phyloP scores from a whole-genome alignment of 2,888 invertebrate species.

The Trisateles emortualis region DNA sequence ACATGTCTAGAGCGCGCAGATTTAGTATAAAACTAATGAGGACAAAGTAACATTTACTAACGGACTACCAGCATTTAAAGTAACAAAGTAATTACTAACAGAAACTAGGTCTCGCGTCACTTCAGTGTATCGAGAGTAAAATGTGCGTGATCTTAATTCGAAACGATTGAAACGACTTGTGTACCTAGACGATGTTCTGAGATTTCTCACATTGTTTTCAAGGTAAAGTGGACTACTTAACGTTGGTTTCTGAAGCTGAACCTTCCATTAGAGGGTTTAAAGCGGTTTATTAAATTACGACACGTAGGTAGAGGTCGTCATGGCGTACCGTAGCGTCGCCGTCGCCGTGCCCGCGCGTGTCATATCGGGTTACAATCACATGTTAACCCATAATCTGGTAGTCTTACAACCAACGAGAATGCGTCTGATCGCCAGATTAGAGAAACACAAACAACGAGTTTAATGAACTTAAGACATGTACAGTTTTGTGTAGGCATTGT shows the following conservation, averaged over 20 bases:
- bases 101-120: conserved; percentile 44
- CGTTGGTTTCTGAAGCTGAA: conserved; percentile 48
- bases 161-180: conserved; percentile 31
- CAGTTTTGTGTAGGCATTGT: conserved; percentile 12
- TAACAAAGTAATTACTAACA: conserved; percentile 43
- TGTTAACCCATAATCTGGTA: conserved; percentile 50
- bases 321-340: conserved; percentile 21
- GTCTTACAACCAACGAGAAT: conserved; percentile 49
- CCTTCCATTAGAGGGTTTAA: conserved; percentile 64
- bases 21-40: conserved; percentile 39
- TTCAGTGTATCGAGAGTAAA: conserved; percentile 37
- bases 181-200: conserved; percentile 24
- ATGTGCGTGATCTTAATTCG: conserved; percentile 46
- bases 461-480: conserved; percentile 23
- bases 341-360: conserved; percentile 46
- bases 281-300: conserved; percentile 66
- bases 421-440: conserved; percentile 47
- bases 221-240: conserved; percentile 22
- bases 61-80: conserved; percentile 38
- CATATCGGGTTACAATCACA: conserved; percentile 58
- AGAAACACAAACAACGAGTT: conserved; percentile 39
- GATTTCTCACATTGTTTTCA: conserved; percentile 34
- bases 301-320: conserved; percentile 57
- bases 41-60: conserved; percentile 36
- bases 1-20: conserved; percentile 16